phyloP scores from a whole-genome alignment of 1,140 invertebrate genomes.

The Neodiprion virginianus region DNA sequence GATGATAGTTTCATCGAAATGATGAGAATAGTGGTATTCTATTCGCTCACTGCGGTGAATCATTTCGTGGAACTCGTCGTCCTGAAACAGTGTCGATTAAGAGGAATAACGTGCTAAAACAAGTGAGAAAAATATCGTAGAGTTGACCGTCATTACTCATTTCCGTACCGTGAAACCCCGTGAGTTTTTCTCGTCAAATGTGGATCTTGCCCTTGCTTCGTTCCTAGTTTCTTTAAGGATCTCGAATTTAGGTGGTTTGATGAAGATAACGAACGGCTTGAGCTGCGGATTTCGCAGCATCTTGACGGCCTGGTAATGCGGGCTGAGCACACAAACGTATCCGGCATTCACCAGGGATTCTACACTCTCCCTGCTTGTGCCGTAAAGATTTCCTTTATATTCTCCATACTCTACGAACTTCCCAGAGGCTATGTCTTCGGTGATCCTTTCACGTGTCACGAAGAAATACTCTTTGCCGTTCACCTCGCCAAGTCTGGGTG shows the following conservation, averaged over 20 bases:
- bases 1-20: conserved; percentile 92
- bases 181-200: conserved; percentile 88
- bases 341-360: conserved; percentile 86
- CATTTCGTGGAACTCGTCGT: conserved; percentile 93
- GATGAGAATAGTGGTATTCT: conserved; percentile 93
- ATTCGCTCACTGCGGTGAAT: conserved; percentile 87
- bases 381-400: conserved; percentile 97
- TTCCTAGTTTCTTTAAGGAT: conserved; percentile 84
- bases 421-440: conserved; percentile 86
- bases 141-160: background rate
- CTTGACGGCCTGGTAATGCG: conserved; percentile 95
- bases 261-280: conserved; percentile 95
- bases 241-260: conserved; percentile 89
- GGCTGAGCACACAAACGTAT: conserved; percentile 91
- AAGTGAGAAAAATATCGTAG: conserved; percentile 5
- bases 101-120: background rate
- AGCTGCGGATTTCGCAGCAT: conserved; percentile 88
- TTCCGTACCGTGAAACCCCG: conserved; percentile 84
- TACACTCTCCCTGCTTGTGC: conserved; percentile 90
- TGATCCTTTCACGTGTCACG: conserved; percentile 87
- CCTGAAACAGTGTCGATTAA: conserved; percentile 65
- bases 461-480: conserved; percentile 97
- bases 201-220: conserved; percentile 82
- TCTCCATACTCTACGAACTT: conserved; percentile 97
- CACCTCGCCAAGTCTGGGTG: conserved; percentile 82